Evolutionary conservation across 2,797 vertebrate species (phyloP).

Genomic region (Pangasius krempfi): DNA sequence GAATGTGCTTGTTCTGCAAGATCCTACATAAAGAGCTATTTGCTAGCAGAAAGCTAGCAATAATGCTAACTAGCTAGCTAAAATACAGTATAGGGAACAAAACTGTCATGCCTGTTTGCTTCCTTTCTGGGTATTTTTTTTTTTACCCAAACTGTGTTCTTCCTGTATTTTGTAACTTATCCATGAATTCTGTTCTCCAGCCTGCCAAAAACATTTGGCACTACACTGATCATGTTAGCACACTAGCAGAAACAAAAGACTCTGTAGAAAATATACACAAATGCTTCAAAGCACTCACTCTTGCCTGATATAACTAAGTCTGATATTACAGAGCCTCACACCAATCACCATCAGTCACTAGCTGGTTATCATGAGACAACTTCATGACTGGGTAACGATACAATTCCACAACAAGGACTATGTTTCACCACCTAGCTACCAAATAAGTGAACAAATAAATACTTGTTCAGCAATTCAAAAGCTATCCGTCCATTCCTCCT

Average conservation of each 20-base stretch:
- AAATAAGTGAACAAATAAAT: neutral
- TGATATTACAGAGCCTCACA: neutral
- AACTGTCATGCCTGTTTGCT: neutral
- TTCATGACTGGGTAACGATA: neutral
- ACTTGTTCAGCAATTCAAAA: neutral
- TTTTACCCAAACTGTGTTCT: neutral
- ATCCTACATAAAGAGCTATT: neutral
- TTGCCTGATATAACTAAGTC: neutral
- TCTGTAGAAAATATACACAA: neutral
- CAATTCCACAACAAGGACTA: neutral
- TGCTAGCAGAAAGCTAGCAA: neutral
- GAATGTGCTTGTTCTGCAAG: neutral
- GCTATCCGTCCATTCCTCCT: neutral
- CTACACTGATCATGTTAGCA: neutral
- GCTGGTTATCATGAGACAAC: neutral
- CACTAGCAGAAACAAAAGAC: neutral
- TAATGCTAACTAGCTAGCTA: neutral
- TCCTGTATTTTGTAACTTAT: neutral
- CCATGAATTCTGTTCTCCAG: neutral
- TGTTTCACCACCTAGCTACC: neutral
- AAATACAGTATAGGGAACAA: neutral
- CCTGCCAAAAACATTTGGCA: neutral
- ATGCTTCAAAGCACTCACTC: neutral
- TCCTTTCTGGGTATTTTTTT: neutral
- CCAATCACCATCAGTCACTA: neutral